phyloP scores from a whole-genome alignment of 2,888 invertebrate species.

The Cyrtodaria siliqua region DNA sequence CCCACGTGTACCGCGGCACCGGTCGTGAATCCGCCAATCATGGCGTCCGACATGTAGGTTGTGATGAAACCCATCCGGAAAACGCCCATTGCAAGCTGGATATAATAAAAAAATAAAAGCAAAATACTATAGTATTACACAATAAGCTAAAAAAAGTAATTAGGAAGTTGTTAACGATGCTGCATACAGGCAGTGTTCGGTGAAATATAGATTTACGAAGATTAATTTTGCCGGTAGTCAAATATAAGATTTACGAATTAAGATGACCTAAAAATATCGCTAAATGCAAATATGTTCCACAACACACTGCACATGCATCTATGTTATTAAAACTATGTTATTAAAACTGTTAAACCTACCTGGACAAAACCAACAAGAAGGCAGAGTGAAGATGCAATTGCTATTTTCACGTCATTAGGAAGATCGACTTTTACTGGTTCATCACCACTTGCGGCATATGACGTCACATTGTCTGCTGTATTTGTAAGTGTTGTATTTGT shows the following conservation, averaged over 20 bases:
- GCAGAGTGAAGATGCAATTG: constrained; percentile 46
- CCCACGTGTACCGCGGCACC: constrained; percentile 95
- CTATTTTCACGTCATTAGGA: constrained; percentile 49
- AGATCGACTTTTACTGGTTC: constrained; percentile 55
- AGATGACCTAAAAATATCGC: no score
- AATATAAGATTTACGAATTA: no score
- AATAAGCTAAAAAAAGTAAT: no score
- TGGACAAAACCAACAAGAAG: constrained; percentile 53
- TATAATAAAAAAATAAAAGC: no score
- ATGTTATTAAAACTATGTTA: no score
- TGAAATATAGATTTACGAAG: no score
- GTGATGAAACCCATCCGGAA: constrained; percentile 82
- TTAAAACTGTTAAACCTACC: constrained; percentile 32
- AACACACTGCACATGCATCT: no score
- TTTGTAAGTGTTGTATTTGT: constrained; percentile 4
- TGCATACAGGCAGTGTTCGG: no score
- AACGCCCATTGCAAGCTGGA: constrained; percentile 80
- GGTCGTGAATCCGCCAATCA: constrained; percentile 95
- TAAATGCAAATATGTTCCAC: no score
- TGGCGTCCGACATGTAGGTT: constrained; percentile 85
- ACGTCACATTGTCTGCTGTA: constrained; percentile 1
- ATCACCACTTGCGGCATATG: constrained; percentile 6
- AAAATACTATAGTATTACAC: no score
- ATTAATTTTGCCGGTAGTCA: no score
- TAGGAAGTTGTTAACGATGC: no score